Conservation (phyloP, 2,113 vertebrate genomes). For the Apodemus speciosus region DNA sequence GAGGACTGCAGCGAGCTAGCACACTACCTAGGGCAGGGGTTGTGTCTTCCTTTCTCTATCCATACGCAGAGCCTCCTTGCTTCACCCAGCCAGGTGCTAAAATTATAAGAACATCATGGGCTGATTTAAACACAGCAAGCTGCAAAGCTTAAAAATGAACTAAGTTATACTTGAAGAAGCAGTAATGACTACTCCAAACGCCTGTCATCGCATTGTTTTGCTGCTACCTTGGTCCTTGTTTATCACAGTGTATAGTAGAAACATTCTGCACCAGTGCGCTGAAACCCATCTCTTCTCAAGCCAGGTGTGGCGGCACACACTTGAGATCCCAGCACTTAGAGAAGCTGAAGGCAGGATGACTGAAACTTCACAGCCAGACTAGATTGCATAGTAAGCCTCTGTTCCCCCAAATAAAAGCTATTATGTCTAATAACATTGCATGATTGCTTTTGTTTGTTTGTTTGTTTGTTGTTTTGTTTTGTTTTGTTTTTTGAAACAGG, state of each 20-base stretch:
- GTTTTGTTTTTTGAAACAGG: too few relatives aligned
- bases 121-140: slow-evolving; percentile 17
- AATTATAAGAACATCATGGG: not conserved
- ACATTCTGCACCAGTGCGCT: not conserved
- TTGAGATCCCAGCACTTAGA: not conserved
- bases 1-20: not conserved
- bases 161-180: not conserved
- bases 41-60: not conserved
- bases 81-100: not conserved
- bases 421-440: not conserved
- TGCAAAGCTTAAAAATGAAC: slow-evolving; percentile 25
- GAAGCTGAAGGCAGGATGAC: not conserved
- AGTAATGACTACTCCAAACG: not conserved
- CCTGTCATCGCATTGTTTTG: not conserved
- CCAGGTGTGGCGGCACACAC: not conserved
- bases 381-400: not conserved
- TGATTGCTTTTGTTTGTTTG: too few relatives aligned
- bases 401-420: not conserved
- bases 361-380: not conserved
- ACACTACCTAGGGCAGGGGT: not conserved
- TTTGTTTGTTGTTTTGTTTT: too few relatives aligned
- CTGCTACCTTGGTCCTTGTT: not conserved
- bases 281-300: not conserved
- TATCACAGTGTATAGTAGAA: not conserved
- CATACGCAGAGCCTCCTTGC: not conserved